A percentile compares a stretch with the other conserved stretches of the same genome.
Conservation (phyloP, 2,797 vertebrate species). For the Chanos chanos region DNA sequence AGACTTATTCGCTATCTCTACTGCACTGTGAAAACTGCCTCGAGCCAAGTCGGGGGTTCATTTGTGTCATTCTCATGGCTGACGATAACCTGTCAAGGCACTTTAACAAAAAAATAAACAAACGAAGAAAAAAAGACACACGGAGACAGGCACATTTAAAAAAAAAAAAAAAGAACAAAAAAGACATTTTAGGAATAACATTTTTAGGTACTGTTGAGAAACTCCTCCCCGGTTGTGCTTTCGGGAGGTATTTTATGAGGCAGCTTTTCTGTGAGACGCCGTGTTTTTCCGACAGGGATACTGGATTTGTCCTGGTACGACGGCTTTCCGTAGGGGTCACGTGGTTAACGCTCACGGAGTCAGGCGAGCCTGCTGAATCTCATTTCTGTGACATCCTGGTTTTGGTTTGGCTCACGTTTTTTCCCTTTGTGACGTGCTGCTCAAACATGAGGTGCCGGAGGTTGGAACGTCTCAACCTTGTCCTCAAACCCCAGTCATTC, state of each 20-base stretch:
- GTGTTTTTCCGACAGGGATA: constrained; percentile 14
- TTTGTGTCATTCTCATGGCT: constrained; percentile 17
- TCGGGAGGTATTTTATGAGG: constrained; percentile 48
- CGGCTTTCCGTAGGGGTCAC: constrained; percentile 22
- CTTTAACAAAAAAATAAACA: too few relatives aligned
- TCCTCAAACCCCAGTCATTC: too few relatives aligned
- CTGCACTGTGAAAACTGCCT: constrained; percentile 65
- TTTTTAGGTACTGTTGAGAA: constrained; percentile 40
- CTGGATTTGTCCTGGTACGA: constrained; percentile 9
- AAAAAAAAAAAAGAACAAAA: too few relatives aligned
- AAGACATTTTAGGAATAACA: constrained; percentile 8
- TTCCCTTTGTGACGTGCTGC: not conserved
- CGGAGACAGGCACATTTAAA: constrained; percentile 49
- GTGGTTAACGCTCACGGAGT: constrained; percentile 36
- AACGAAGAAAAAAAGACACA: too few relatives aligned
- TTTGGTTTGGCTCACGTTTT: constrained; percentile 4
- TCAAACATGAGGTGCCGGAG: too few relatives aligned
- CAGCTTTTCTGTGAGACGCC: constrained; percentile 56
- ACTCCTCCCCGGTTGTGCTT: constrained; percentile 24
- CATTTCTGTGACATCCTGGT: not conserved
- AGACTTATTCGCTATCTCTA: constrained; percentile 41
- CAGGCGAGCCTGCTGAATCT: constrained; percentile 25
- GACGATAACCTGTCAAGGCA: too few relatives aligned
- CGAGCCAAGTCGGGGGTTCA: constrained; percentile 40
- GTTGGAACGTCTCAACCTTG: too few relatives aligned